Evolutionary conservation across 2,113 vertebrate genomes (phyloP).

Genomic region (Siniperca knerii): DNA sequence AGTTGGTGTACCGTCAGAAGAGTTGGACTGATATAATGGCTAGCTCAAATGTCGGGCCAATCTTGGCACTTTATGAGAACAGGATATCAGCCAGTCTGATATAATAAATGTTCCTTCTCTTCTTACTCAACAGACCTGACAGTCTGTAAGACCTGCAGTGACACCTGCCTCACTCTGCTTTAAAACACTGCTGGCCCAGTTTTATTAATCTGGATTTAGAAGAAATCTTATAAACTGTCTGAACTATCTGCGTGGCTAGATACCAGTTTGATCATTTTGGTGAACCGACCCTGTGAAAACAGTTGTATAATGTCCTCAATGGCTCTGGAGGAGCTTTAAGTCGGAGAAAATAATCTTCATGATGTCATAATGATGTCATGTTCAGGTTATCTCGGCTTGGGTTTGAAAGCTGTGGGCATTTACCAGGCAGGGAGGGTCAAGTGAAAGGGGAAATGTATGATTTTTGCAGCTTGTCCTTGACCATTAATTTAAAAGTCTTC

Average conservation of each 20-base stretch:
- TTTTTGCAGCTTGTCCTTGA: background rate
- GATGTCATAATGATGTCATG: no score
- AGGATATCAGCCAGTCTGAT: constrained; percentile 9
- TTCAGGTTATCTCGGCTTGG: no score
- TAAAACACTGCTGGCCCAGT: background rate
- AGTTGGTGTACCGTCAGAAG: constrained; percentile 38
- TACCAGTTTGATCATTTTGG: no score
- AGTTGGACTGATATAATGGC: constrained; percentile 38
- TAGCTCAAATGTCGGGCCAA: constrained; percentile 34
- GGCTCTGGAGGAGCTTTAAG: no score
- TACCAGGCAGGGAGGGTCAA: background rate
- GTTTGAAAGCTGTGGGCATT: background rate
- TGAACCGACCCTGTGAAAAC: no score
- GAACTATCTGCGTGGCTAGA: no score
- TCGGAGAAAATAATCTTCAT: no score
- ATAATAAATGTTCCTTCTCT: constrained; percentile 21
- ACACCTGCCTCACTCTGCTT: background rate
- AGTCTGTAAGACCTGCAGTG: constrained; percentile 6
- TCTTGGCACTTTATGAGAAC: constrained; percentile 43
- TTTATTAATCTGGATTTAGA: constrained; percentile 7
- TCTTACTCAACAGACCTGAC: constrained; percentile 13
- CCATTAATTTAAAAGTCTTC: background rate
- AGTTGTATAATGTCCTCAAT: no score
- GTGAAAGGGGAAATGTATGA: background rate
- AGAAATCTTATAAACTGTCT: no score